These are phyloP conservation scores for Bradypodion pumilum DNA, from an alignment of 2,797 vertebrate species.

Conservation along the genomic window DNA sequence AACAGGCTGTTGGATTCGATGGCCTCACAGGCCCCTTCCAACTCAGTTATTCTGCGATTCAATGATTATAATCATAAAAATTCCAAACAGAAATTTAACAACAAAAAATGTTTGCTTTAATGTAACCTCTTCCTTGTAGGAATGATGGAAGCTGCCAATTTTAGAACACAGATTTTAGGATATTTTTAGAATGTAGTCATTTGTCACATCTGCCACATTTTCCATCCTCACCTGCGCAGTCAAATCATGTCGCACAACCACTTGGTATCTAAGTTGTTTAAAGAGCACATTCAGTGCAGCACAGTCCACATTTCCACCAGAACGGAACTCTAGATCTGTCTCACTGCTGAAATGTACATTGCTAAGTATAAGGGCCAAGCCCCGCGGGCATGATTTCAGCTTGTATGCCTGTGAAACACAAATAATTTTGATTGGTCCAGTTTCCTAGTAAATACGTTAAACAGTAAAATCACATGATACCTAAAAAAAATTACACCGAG, in stretches of 20 bases:
- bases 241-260: conserved; percentile 81
- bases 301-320: conserved; percentile 92
- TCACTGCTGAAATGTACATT: conserved; percentile 85
- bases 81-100: neutral
- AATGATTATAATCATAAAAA: no score
- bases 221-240: conserved; percentile 82
- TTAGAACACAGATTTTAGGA: neutral
- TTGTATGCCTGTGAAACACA: conserved; percentile 84
- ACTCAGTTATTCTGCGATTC: no score
- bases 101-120: neutral
- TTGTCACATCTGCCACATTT: neutral
- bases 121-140: neutral
- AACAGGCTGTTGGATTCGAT: no score
- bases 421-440: conserved; percentile 11
- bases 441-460: conserved; percentile 7
- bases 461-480: conserved; percentile 1
- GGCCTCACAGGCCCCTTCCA: no score
- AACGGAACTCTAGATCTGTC: conserved; percentile 86
- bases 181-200: neutral
- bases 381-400: conserved; percentile 86
- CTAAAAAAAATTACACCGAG: conserved; percentile 8
- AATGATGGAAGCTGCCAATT: neutral
- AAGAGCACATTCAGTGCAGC: conserved; percentile 86
- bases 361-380: conserved; percentile 90
- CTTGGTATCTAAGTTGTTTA: conserved; percentile 85